Evolutionary conservation across 2,888 invertebrate genomes (phyloP).

Genomic region (Leptothorax acervorum): DNA sequence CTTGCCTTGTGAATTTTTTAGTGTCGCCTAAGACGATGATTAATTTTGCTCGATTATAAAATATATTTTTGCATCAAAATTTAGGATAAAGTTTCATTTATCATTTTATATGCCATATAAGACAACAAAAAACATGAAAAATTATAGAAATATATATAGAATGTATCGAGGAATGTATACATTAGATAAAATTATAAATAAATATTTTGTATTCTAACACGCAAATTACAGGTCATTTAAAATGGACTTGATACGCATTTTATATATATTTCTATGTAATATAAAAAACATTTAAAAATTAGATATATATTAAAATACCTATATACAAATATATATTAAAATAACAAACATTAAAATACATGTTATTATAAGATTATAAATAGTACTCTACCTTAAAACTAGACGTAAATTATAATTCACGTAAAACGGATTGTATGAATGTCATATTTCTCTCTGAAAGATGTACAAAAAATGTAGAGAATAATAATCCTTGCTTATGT

Average conservation of each 20-base stretch:
- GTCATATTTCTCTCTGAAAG: too few species aligned
- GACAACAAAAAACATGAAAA: background rate
- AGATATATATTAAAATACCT: background rate
- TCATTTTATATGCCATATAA: background rate
- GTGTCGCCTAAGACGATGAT: background rate
- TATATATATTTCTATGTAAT: background rate
- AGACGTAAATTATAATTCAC: background rate
- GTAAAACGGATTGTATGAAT: background rate
- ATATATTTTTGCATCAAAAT: background rate
- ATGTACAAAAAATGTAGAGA: too few species aligned
- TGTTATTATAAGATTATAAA: background rate
- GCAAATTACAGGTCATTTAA: too few species aligned
- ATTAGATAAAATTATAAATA: background rate
- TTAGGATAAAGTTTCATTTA: background rate
- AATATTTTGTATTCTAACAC: background rate
- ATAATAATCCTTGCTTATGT: too few species aligned
- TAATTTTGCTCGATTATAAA: background rate
- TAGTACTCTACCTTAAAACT: background rate
- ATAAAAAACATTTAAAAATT: too few species aligned
- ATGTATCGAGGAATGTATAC: background rate
- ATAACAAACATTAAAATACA: background rate
- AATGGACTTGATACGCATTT: background rate
- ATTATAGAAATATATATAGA: background rate
- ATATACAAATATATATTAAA: background rate
- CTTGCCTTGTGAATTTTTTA: background rate